phyloP scores from a whole-genome alignment of 2,113 vertebrate species.

The Cyprinodon brontotheroides region DNA sequence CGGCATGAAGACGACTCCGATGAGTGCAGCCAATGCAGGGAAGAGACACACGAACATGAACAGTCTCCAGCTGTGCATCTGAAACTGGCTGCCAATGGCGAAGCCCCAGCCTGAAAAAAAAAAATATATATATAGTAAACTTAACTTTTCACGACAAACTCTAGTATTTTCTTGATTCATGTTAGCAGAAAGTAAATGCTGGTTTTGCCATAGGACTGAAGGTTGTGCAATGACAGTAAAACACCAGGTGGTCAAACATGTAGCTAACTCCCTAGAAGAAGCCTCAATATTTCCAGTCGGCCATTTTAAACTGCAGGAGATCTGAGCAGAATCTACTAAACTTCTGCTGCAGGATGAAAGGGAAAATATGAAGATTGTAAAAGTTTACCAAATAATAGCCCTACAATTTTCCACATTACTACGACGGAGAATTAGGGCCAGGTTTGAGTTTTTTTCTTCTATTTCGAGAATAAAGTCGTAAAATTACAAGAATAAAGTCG shows the following conservation, averaged over 20 bases:
- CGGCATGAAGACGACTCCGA: slow-evolving; percentile 92
- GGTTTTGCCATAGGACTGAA: neutral
- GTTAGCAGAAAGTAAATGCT: neutral
- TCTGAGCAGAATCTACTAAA: neutral
- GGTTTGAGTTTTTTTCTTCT: too few species aligned
- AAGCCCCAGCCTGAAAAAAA: slow-evolving; percentile 90
- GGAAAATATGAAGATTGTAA: neutral
- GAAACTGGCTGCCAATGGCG: slow-evolving; percentile 90
- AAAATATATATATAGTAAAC: neutral
- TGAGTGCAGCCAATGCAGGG: slow-evolving; percentile 87
- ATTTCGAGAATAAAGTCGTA: too few species aligned
- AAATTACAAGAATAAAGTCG: too few species aligned
- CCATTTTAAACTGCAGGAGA: neutral
- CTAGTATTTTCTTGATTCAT: neutral
- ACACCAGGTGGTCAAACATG: too few species aligned
- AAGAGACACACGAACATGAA: slow-evolving; percentile 92
- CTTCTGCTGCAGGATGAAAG: neutral
- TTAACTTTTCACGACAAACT: neutral
- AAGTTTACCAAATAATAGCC: neutral
- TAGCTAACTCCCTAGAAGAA: neutral
- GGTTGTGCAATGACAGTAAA: neutral
- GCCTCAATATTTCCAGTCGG: neutral
- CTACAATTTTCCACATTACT: neutral
- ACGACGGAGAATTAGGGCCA: too few species aligned
- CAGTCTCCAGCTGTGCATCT: slow-evolving; percentile 96